Base-by-base conservation (phyloP, 2,797 vertebrate genomes). In the Euthynnus affinis region DNA sequence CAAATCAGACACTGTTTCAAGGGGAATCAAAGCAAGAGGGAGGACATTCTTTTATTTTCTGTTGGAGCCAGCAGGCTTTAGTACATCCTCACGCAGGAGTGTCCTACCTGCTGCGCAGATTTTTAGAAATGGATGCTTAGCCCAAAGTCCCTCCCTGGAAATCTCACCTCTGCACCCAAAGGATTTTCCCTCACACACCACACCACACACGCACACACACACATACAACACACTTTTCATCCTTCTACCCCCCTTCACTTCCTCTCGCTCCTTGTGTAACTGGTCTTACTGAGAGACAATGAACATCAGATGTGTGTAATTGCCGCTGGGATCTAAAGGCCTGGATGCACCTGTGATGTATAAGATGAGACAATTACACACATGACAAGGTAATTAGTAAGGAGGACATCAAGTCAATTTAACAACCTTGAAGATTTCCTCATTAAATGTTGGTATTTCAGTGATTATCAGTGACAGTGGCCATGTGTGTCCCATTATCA, bases 401-500 rank as follows among this genome's bases (percentile, higher is more conserved):
- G 53, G 18, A 79, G 87, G 79, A 65, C 72, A 78, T 53, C 42
- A 52, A 78, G 76, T 82, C 74, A 57, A 60, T 81, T 81, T 23
- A 82, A 81, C 81, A 83, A 53, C 86, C 85, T 89, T 90, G 84
- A 89, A 75, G 78, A 89, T 81, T 74, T 82, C 84, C 84, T 74
- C 42, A 64, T 81, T 58, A 86, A 86, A 84, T 1, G 66, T 67
- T 8, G 62, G 76, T 62, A 44, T 53, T 76, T 84, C 25, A 25
- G 81, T 56, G 52, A 89, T 88, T 81, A 87, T 74, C 84, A 66
- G 72, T 71, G 83, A 88, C 84, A 73, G 56, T 71, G 75, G 57
- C 83, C 93, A 93, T 91, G 87, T 93, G 93, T 82, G 84, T 88
- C 76, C 76, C 79, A 91, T 94, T 93, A 91, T 73, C 59, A 71